Evolutionary conservation across 2,888 invertebrate genomes (phyloP).

Genomic region (Lasioglossum vierecki): DNA sequence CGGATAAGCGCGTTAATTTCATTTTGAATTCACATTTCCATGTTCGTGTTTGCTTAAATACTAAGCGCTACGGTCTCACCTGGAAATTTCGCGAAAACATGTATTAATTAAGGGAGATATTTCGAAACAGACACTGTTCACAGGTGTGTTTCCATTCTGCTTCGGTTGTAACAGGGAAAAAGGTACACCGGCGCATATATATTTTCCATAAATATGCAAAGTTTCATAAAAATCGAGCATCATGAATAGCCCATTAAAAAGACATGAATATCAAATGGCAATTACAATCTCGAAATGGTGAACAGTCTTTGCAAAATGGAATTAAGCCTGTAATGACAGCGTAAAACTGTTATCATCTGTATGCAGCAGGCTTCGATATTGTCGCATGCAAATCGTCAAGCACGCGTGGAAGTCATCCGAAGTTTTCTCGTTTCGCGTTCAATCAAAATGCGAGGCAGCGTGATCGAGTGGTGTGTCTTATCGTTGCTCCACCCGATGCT

Average conservation of each 20-base stretch:
- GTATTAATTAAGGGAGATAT: background rate
- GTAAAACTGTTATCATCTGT: conserved; percentile 33
- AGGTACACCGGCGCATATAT: background rate
- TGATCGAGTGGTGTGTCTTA: conserved; percentile 72
- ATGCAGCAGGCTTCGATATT: conserved; percentile 16
- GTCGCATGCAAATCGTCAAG: conserved; percentile 53
- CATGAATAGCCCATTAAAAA: background rate
- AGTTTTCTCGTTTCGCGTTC: conserved; percentile 65
- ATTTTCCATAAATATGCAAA: background rate
- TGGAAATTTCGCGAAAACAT: background rate
- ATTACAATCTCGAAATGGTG: background rate
- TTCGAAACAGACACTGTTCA: background rate
- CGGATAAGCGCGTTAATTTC: background rate
- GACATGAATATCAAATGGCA: background rate
- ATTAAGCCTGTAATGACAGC: conserved; percentile 16
- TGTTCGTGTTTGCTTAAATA: background rate
- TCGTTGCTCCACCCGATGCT: conserved; percentile 60
- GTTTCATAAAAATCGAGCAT: background rate
- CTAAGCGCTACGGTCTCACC: background rate
- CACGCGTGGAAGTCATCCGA: conserved; percentile 30
- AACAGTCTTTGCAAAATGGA: background rate
- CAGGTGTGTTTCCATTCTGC: background rate
- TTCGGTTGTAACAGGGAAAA: background rate
- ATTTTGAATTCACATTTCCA: background rate
- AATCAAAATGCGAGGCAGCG: conserved; percentile 75